Base-by-base conservation (phyloP, 1,140 invertebrate species). In the Neodiprion fabricii region DNA sequence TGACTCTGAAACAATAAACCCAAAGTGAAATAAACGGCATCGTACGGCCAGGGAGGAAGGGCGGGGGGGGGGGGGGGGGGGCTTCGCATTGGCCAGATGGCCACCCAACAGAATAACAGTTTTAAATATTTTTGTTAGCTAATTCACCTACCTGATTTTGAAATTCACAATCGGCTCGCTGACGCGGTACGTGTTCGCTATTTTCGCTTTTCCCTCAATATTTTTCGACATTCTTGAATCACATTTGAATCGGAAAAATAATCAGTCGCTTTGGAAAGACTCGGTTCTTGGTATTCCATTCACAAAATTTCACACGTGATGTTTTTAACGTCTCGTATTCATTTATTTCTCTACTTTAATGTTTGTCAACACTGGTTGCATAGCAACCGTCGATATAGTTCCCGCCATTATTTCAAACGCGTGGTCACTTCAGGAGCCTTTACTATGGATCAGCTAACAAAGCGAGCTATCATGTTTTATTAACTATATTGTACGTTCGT, bases 121-220 rank as follows among this genome's bases (percentile, higher is more conserved):
- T 48, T 17, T 10, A 61, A 40, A 47, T 23, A 69, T 69, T 40
- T 40, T 40, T 40, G 28, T 40, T 40, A 67, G 21, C 40, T 40
- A 21, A 40, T n/a, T 8, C 17, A 70, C 11, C 79, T 80, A 89
- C 88, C 85, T 87, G 75, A 91, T 74, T 78, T 86, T 87, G 7
- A 91, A 86, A 72, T 90, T 89, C 4, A 81, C 77, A 40, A 91
- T 90, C 14, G 87, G 85, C 28, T 90, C 87, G 48, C 78, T 84
- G 28, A 90, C 84, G 11, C 84, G 84, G 75, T 91, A 91, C 67
- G 81, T 85, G 5, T 85, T 88, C 0, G 89, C 87, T 82, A 84
- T 87, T 77, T 81, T 86, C 61, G 72, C 73, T 76, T 78, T 85
- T 77, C 75, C 82, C 70, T 73, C 73, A 53, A 68, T 65, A 49